A percentile compares a stretch with the other conserved stretches of the same genome.
Evolutionary conservation across 2,888 invertebrate genomes (phyloP).

Genomic region (Drosophila kanekoi): DNA sequence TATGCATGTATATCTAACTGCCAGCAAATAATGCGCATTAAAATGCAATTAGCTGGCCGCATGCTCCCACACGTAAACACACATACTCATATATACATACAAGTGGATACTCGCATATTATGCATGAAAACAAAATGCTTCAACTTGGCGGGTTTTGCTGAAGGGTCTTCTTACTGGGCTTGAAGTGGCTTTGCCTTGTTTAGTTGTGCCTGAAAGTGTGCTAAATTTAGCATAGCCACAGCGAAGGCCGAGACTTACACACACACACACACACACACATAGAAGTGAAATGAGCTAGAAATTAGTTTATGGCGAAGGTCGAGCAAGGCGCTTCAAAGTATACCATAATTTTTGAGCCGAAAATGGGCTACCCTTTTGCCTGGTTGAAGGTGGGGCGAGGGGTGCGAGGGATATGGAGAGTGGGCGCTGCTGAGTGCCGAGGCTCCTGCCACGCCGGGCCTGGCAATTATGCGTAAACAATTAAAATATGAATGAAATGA

Average conservation of each 20-base stretch:
- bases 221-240: conserved; percentile 67
- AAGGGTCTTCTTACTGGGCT: conserved; percentile 34
- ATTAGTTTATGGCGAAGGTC: conserved; percentile 76
- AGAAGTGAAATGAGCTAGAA: conserved; percentile 72
- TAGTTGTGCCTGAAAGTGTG: conserved; percentile 49
- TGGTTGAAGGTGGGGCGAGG: background rate
- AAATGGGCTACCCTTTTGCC: conserved; percentile 30
- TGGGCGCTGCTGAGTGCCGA: background rate
- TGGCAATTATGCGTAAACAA: conserved; percentile 62
- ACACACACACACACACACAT: conserved; percentile 3
- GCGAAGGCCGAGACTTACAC: conserved; percentile 52
- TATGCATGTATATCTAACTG: conserved; percentile 24
- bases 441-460: background rate
- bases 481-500: conserved; percentile 62
- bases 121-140: conserved; percentile 61
- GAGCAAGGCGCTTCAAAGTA: conserved; percentile 28
- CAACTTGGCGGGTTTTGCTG: conserved; percentile 41
- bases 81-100: conserved; percentile 5
- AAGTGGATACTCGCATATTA: conserved; percentile 52
- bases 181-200: conserved; percentile 54
- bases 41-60: conserved; percentile 64
- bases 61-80: conserved; percentile 12
- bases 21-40: conserved; percentile 60
- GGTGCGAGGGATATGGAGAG: background rate
- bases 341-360: conserved; percentile 27